These are phyloP conservation scores for Theropithecus gelada DNA, from an alignment of 2,113 vertebrate genomes.

Conservation along the genomic window DNA sequence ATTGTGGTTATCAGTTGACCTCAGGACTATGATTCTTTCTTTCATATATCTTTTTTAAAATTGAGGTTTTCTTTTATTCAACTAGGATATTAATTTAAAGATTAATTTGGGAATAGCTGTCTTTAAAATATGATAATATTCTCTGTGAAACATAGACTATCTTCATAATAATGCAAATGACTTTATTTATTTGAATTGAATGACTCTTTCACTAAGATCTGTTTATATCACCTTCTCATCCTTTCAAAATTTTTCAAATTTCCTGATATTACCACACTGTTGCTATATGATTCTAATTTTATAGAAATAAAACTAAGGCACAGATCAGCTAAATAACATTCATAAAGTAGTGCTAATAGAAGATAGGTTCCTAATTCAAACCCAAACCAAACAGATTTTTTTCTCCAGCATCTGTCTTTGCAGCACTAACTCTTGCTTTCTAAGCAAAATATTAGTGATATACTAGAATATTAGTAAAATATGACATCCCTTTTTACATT, in stretches of 20 bases:
- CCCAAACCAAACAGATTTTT: background rate
- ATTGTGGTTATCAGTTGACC: background rate
- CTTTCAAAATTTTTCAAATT: background rate
- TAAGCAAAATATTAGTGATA: background rate
- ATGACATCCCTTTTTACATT: background rate
- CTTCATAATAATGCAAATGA: background rate
- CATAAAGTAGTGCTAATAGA: background rate
- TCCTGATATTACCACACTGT: background rate
- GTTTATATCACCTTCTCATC: background rate
- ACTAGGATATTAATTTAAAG: background rate
- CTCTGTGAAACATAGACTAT: background rate
- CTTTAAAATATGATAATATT: background rate
- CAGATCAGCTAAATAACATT: background rate
- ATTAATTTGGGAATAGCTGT: background rate
- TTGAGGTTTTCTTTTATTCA: background rate
- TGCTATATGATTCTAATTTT: background rate
- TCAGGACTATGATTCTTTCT: background rate
- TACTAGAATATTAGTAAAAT: background rate
- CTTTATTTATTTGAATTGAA: background rate
- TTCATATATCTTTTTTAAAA: background rate
- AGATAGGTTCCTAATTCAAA: background rate
- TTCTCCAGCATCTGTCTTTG: background rate
- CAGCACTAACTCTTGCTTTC: background rate
- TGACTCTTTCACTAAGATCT: background rate
- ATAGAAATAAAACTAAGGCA: background rate